Evolutionary conservation across 2,797 vertebrate genomes (phyloP).

Genomic region (Balearica regulorum): DNA sequence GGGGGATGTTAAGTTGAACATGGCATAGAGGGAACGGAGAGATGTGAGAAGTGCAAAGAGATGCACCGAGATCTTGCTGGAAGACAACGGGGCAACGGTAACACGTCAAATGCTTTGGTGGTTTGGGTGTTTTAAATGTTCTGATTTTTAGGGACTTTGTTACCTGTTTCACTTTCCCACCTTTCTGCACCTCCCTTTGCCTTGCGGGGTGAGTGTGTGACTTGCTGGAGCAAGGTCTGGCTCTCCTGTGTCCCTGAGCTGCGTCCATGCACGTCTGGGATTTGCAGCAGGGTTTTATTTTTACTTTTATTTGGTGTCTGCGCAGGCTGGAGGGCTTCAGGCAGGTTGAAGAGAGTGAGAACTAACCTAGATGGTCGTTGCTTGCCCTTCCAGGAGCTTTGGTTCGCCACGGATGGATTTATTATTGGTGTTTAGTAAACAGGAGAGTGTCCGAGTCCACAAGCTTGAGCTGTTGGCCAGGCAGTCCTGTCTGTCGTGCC

Average conservation of each 20-base stretch:
- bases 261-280: fast-evolving
- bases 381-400: neutral
- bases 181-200: neutral
- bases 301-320: neutral
- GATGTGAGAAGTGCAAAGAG: no score
- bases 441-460: neutral
- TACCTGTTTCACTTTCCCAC: neutral
- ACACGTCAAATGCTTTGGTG: neutral
- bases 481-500: neutral
- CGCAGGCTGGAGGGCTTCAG: neutral
- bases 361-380: fast-evolving
- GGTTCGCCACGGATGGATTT: neutral
- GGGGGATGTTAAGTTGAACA: fast-evolving
- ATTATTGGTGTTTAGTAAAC: neutral
- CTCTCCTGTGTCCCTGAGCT: neutral
- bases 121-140: neutral
- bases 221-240: neutral
- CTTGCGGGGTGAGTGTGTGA: fast-evolving
- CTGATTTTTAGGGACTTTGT: neutral
- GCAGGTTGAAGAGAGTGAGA: neutral
- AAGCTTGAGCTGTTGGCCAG: neutral
- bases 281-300: neutral
- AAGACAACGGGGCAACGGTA: neutral
- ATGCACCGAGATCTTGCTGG: neutral
- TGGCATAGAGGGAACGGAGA: neutral